Percentiles rank a stretch among this genome's conserved stretches.
Evolutionary conservation across 35 echinoderm and acorn worm genomes (phyloP).

Genomic region (Lytechinus variegatus): DNA sequence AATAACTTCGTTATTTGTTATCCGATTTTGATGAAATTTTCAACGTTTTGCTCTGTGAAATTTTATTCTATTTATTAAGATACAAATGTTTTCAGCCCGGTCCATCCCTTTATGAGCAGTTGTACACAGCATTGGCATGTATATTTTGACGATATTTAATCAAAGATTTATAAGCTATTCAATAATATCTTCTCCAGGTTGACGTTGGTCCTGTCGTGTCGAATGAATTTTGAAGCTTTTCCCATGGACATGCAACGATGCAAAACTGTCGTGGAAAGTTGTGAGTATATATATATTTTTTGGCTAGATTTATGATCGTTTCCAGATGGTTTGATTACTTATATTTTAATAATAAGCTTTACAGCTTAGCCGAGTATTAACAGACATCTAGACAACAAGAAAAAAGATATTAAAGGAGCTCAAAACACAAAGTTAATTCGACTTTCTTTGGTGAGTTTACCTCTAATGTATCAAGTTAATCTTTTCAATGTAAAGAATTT

Average conservation of each 20-base stretch:
- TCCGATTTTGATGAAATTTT: no score
- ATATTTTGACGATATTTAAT: no score
- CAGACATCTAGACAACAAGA: not conserved
- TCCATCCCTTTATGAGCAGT: no score
- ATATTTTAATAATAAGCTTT: no score
- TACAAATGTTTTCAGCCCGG: no score
- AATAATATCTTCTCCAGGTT: slow-evolving; percentile 23
- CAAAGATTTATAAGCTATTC: not conserved
- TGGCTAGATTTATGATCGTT: not conserved
- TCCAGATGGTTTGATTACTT: no score
- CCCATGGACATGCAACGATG: slow-evolving; percentile 71
- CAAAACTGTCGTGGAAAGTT: slow-evolving; percentile 62
- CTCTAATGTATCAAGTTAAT: no score
- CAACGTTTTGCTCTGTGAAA: no score
- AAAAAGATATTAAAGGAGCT: not conserved
- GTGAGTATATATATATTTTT: slow-evolving; percentile 19
- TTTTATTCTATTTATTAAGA: no score
- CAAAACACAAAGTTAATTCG: not conserved
- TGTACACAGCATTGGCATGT: no score
- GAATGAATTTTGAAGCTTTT: slow-evolving; percentile 69
- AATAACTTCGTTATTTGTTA: no score
- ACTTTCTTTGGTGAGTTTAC: not conserved
- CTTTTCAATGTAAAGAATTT: no score
- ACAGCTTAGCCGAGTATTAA: not conserved
- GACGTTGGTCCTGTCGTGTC: slow-evolving; percentile 64